Evolutionary conservation across 2,888 invertebrate species (phyloP), one percentile per base, ranked within the genome.

Genomic region (Amorpha juglandis): DNA sequence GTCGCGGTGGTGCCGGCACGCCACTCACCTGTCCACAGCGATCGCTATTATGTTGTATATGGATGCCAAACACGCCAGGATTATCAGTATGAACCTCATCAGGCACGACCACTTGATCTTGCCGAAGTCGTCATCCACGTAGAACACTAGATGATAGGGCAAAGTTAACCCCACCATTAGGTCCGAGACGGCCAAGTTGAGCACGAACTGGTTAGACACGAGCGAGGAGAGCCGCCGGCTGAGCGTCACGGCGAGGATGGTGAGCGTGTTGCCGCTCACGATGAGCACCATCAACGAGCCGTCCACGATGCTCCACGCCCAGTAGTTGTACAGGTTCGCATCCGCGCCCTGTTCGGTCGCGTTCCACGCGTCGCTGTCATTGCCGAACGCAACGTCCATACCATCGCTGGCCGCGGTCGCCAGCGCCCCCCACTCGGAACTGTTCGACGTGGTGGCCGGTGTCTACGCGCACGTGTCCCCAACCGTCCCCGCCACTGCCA

Each of bases 121-220:
- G 48, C 95, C 95, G 75, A 97, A 93, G 68, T 94, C 91, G 7
- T 92, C 91, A 75, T 94, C 92, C 71, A 96, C 84, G 86, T 96
- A 96, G 88, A 97, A 97, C 62, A 95, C 95, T 78, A 96, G 94
- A 83, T 97, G 97, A 87, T 96, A 97, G 19, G 97, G 97, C 75
- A 97, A 88, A 45, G 96, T 95, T 48, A 97, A 87, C 6, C 97
- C 97, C 66, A 97, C 97, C 87, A 97, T 93, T 62, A 97, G 93
- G 88, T 97, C 97, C 33, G 97, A 96, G 71, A 97, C 92, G 38
- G 97, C 97, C 77, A 97, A 89, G 84, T 96, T 97, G 69, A 97
- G 94, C 71, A 97, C 95, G 88, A 97, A 97, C 77, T 96, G 95
- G 89, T 97, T 97, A 68, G 97, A 96, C 65, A 96, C 95, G 63